Percentiles rank a stretch among this genome's conserved stretches.
Conservation (phyloP, 1,140 invertebrate genomes). For the Drosophila seguyi region DNA sequence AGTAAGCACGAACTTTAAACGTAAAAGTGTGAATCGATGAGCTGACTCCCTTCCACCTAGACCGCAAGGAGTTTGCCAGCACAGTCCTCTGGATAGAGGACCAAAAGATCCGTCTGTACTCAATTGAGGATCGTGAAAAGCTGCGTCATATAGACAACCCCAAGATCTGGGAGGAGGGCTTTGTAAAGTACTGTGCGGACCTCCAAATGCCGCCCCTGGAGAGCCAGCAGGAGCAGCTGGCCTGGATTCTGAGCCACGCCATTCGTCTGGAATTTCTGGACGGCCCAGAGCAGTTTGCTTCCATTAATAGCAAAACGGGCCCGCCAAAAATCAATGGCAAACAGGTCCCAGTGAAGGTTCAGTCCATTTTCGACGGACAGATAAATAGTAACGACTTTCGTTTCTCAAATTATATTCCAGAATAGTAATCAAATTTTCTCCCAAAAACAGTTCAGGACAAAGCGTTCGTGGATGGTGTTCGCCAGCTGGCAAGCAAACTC, state of each 20-base stretch:
- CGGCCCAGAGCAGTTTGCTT: slow-evolving; percentile 90
- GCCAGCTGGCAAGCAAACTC: slow-evolving; percentile 91
- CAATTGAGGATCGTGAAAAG: slow-evolving; percentile 91
- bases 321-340: slow-evolving; percentile 85
- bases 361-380: slow-evolving; percentile 68
- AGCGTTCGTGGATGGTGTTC: slow-evolving; percentile 93
- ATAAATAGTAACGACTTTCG: slow-evolving; percentile 87
- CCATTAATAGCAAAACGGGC: slow-evolving; percentile 88
- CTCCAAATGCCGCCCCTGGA: slow-evolving; percentile 88
- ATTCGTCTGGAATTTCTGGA: slow-evolving; percentile 93
- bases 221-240: slow-evolving; percentile 88
- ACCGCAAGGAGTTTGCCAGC: slow-evolving; percentile 91
- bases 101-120: slow-evolving; percentile 96
- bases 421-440: slow-evolving; percentile 8
- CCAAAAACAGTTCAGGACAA: slow-evolving; percentile 89
- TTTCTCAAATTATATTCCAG: slow-evolving; percentile 85
- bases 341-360: slow-evolving; percentile 39
- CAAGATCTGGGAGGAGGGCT: slow-evolving; percentile 90
- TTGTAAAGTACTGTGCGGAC: slow-evolving; percentile 91
- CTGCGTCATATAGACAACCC: slow-evolving; percentile 87
- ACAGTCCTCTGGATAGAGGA: slow-evolving; percentile 96
- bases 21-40: not conserved
- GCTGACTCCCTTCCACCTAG: slow-evolving; percentile 86
- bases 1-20: slow-evolving; percentile 21
- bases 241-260: slow-evolving; percentile 95